Evolutionary conservation across 2,113 vertebrate species (phyloP), one percentile per base, ranked within the genome.

Genomic region (Phylloscopus trochilus): DNA sequence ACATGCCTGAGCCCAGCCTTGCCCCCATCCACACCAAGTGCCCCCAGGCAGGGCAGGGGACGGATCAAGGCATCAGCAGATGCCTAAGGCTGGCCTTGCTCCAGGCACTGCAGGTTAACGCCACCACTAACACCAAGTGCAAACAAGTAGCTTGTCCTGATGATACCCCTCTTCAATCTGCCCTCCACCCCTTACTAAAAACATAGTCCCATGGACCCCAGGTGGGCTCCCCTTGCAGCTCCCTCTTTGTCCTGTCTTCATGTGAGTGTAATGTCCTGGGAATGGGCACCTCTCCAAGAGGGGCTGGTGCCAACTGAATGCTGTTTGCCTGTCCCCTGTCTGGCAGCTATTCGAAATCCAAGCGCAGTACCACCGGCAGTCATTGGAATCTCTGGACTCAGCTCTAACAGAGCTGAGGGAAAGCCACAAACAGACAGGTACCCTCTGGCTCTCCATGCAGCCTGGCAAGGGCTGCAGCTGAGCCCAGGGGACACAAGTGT

Each of bases 291-390:
- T 77, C 26, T 84, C 23, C 1, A 1, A 81, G 74, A 59, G 62
- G 63, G 10, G 14, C 21, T 15, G 5, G 5, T 79, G 70, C 44
- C 37, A 31, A 70, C 39, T 77, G 63, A 89, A 27, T 1, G 9
- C 31, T 47, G 20, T 94, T 73, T 63, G 26, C 33, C 8, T 82
- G 35, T 94, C 21, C 5, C 91, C 74, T 95, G 24, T 81, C 44
- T 10, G 87, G 23, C 96, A 99, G 99, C 97, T 99, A 55, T 95
- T 99, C 56, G 99, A 99, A 95, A 98, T 99, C 41, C 99, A 99
- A 88, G 98, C 99, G 11, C 98, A 99, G 28, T 99, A 99, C 94
- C 99, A 99, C 89, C 98, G 97, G 83, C 96, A 97, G 39, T 99
- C 99, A 1, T 97, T 99, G 56, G 98, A 95, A 52, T 99, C 98